A percentile compares a stretch with the other conserved stretches of the same genome.
phyloP scores from a whole-genome alignment of 2,113 vertebrate genomes.

The Apistogramma diplotaenia region DNA sequence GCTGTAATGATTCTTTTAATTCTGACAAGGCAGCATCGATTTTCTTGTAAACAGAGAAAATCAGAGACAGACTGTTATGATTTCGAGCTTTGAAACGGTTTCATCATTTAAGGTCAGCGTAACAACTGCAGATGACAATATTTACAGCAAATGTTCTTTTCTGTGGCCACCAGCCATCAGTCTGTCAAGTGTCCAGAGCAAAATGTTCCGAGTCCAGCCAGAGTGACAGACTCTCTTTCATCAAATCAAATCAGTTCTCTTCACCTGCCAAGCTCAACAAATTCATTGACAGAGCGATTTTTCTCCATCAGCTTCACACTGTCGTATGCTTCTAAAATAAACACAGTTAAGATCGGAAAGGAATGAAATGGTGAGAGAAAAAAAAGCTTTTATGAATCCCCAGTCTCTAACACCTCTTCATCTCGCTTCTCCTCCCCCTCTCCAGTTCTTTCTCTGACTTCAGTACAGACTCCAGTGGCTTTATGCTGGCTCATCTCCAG shows the following conservation, averaged over 20 bases:
- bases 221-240: constrained; percentile 51
- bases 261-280: constrained; percentile 56
- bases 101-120: background rate
- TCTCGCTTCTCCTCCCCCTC: constrained; percentile 37
- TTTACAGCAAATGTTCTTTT: constrained; percentile 14
- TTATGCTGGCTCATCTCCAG: constrained; percentile 58
- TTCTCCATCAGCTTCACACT: constrained; percentile 24
- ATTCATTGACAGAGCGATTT: constrained; percentile 44
- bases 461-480: constrained; percentile 54
- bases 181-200: constrained; percentile 27
- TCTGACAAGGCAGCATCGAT: background rate
- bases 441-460: constrained; percentile 41
- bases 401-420: constrained; percentile 19
- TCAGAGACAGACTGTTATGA: background rate
- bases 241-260: constrained; percentile 36
- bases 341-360: constrained; percentile 23
- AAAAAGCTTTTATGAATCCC: constrained; percentile 3
- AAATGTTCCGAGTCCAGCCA: constrained; percentile 36
- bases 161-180: background rate
- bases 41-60: background rate
- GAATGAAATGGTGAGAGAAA: constrained; percentile 5
- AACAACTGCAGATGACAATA: constrained; percentile 8
- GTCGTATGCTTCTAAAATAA: constrained; percentile 8
- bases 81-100: background rate
- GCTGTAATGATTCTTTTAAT: background rate